phyloP scores from a whole-genome alignment of 2,797 vertebrate genomes.

The Chrysocyon brachyurus region DNA sequence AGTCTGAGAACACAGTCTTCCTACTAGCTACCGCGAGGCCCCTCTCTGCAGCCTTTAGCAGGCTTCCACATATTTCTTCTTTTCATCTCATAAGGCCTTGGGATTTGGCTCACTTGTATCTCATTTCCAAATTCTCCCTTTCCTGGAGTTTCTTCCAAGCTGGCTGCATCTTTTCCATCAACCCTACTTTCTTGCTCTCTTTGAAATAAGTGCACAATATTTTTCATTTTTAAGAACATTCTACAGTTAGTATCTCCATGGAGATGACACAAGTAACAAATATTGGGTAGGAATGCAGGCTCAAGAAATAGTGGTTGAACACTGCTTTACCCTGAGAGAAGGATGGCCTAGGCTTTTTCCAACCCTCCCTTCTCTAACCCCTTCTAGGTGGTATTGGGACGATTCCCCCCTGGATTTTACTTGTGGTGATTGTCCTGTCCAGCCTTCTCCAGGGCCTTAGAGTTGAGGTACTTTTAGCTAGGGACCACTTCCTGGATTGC shows the following conservation, averaged over 20 bases:
- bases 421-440: neutral
- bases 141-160: neutral
- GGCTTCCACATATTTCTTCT: neutral
- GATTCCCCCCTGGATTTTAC: neutral
- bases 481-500: neutral
- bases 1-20: neutral
- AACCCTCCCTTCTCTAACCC: neutral
- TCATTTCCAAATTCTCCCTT: neutral
- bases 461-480: neutral
- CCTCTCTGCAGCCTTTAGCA: neutral
- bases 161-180: neutral
- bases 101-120: neutral
- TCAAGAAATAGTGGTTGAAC: slow-evolving; percentile 11
- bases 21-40: neutral
- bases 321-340: neutral
- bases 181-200: neutral
- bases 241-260: neutral
- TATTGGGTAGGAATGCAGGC: neutral
- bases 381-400: neutral
- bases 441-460: neutral
- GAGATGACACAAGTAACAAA: neutral
- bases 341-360: neutral
- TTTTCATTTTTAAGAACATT: slow-evolving; percentile 10
- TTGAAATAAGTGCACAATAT: neutral
- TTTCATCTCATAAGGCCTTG: neutral